Conservation (phyloP, 2,113 vertebrate species). For the Tragelaphus buxtoni region DNA sequence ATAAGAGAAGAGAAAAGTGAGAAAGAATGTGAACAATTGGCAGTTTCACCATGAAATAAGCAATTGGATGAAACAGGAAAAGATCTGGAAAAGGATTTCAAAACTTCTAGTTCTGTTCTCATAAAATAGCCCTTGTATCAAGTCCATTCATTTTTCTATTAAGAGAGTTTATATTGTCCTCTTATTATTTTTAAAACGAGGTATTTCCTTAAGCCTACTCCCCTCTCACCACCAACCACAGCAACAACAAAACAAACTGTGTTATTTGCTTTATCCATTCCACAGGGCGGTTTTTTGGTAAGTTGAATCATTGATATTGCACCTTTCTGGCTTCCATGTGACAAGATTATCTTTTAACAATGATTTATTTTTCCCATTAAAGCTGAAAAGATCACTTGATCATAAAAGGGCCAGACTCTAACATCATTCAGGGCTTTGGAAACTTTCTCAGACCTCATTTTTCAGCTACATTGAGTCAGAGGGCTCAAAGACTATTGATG, state of each 20-base stretch:
- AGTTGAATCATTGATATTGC: slow-evolving; percentile 69
- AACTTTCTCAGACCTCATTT: slow-evolving; percentile 75
- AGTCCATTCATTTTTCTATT: slow-evolving; percentile 60
- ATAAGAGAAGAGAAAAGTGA: slow-evolving; percentile 51
- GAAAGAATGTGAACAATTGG: slow-evolving; percentile 49
- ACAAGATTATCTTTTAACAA: slow-evolving; percentile 81
- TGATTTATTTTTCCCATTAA: slow-evolving; percentile 84
- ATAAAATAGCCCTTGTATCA: background rate
- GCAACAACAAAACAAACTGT: slow-evolving; percentile 69
- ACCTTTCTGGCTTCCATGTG: slow-evolving; percentile 77
- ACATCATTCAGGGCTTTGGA: slow-evolving; percentile 71
- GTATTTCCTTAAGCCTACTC: slow-evolving; percentile 63
- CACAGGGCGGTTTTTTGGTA: slow-evolving; percentile 56
- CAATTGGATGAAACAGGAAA: slow-evolving; percentile 42
- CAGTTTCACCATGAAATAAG: slow-evolving; percentile 66
- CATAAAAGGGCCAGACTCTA: slow-evolving; percentile 68
- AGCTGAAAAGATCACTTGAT: slow-evolving; percentile 79
- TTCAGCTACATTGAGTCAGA: slow-evolving; percentile 72
- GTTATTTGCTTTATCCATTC: slow-evolving; percentile 73
- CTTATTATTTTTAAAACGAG: slow-evolving; percentile 56
- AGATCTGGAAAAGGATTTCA: slow-evolving; percentile 51
- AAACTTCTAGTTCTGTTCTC: background rate
- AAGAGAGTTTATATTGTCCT: slow-evolving; percentile 15
- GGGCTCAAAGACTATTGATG: slow-evolving; percentile 48
- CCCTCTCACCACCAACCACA: slow-evolving; percentile 14